Evolutionary conservation across 2,113 vertebrate genomes (phyloP).

Genomic region (Leuciscus idus): DNA sequence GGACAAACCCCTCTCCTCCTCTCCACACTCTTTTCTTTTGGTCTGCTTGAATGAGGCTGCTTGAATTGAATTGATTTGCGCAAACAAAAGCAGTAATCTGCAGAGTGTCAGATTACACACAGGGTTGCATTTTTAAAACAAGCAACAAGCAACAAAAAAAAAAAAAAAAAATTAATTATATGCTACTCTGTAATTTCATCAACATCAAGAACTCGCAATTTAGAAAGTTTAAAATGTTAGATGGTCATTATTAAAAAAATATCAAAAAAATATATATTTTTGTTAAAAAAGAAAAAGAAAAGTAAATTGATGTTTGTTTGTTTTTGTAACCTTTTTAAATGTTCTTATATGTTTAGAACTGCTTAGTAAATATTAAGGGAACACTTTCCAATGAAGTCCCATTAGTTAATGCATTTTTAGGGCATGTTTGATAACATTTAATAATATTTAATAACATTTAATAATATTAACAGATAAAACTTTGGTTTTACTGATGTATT

Average conservation of each 20-base stretch:
- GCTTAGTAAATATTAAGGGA: background rate
- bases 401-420: background rate
- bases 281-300: background rate
- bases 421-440: background rate
- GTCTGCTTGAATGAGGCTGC: constrained; percentile 46
- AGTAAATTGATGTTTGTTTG: background rate
- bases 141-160: constrained; percentile 36
- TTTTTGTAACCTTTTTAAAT: background rate
- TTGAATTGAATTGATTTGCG: constrained; percentile 76
- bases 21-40: constrained; percentile 48
- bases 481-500: background rate
- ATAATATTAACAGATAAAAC: background rate
- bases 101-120: constrained; percentile 66
- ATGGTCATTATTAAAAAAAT: background rate
- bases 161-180: background rate
- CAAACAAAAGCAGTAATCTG: constrained; percentile 70
- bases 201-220: background rate
- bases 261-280: background rate
- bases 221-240: background rate
- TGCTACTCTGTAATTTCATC: background rate
- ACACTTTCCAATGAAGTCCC: background rate
- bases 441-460: background rate
- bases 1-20: constrained; percentile 28
- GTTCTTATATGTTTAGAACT: background rate
- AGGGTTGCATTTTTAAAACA: constrained; percentile 62